phyloP scores from a whole-genome alignment of 2,113 vertebrate genomes.

The Oreochromis aureus region DNA sequence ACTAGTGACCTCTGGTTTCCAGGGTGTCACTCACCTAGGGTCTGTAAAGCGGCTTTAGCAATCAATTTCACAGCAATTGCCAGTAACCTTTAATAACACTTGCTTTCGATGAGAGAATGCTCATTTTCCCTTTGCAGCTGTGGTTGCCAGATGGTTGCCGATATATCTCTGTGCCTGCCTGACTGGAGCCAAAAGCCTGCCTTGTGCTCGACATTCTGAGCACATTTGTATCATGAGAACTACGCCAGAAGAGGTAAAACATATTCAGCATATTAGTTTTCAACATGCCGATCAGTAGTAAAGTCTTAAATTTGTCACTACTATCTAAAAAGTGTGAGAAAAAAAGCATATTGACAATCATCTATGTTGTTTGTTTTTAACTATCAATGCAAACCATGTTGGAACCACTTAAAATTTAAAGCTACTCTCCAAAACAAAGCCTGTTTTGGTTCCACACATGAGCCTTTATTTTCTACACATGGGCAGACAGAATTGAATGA shows the following conservation, averaged over 20 bases:
- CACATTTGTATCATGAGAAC: neutral
- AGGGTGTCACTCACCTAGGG: neutral
- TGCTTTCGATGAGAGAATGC: neutral
- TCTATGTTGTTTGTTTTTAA: neutral
- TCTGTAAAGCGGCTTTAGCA: neutral
- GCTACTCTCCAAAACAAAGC: neutral
- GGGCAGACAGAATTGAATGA: neutral
- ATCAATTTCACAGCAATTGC: neutral
- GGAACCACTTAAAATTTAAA: neutral
- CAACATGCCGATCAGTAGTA: neutral
- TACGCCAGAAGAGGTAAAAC: neutral
- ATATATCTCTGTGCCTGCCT: neutral
- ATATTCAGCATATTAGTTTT: neutral
- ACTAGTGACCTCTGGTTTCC: neutral
- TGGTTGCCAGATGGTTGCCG: neutral
- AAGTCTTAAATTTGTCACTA: neutral
- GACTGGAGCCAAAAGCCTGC: neutral
- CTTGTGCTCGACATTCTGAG: fast-evolving
- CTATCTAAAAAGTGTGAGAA: fast-evolving
- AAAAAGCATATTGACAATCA: neutral
- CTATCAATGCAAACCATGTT: neutral
- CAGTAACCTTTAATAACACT: neutral
- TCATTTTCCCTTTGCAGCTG: neutral
- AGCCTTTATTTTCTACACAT: neutral
- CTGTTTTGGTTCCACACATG: neutral